These are phyloP conservation scores for Phasianus colchicus DNA, from an alignment of 2,113 vertebrate species.

Conservation along the genomic window DNA sequence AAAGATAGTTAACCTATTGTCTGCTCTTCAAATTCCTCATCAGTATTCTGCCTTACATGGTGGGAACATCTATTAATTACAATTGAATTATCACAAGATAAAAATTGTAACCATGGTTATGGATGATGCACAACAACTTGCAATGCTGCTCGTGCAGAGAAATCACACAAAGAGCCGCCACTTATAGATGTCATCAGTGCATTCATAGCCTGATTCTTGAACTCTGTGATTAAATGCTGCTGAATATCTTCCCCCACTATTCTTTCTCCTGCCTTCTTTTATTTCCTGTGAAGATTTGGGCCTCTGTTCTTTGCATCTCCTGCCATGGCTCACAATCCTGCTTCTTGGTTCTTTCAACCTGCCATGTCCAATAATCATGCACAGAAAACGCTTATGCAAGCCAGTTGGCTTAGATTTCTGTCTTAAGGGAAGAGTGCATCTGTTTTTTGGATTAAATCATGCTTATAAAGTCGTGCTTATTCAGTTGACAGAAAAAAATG, in stretches of 20 bases:
- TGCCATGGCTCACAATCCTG: slow-evolving; percentile 54
- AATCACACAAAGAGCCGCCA: neutral
- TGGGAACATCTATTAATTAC: slow-evolving; percentile 50
- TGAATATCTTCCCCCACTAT: neutral
- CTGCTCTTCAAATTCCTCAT: slow-evolving; percentile 16
- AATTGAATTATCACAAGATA: slow-evolving; percentile 39
- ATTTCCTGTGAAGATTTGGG: slow-evolving; percentile 65
- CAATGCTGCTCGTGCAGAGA: neutral
- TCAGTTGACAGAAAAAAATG: slow-evolving; percentile 72
- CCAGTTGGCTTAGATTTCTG: slow-evolving; percentile 74
- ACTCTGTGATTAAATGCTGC: slow-evolving; percentile 2
- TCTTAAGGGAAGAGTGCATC: slow-evolving; percentile 75
- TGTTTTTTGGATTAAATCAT: slow-evolving; percentile 77
- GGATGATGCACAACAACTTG: neutral
- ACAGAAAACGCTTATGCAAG: slow-evolving; percentile 28
- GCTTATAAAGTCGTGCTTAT: slow-evolving; percentile 74
- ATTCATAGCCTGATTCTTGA: slow-evolving; percentile 44
- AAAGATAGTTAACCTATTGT: slow-evolving; percentile 28
- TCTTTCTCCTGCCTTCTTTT: slow-evolving; percentile 11
- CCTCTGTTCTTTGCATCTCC: slow-evolving; percentile 68
- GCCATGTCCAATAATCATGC: slow-evolving; percentile 70
- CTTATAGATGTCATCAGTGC: slow-evolving; percentile 2
- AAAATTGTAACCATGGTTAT: slow-evolving; percentile 61
- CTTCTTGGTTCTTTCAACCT: slow-evolving; percentile 73
- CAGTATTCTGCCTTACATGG: slow-evolving; percentile 31